These are phyloP conservation scores for Portevinia maculata DNA, from an alignment of 2,888 invertebrate species.

Conservation along the genomic window DNA sequence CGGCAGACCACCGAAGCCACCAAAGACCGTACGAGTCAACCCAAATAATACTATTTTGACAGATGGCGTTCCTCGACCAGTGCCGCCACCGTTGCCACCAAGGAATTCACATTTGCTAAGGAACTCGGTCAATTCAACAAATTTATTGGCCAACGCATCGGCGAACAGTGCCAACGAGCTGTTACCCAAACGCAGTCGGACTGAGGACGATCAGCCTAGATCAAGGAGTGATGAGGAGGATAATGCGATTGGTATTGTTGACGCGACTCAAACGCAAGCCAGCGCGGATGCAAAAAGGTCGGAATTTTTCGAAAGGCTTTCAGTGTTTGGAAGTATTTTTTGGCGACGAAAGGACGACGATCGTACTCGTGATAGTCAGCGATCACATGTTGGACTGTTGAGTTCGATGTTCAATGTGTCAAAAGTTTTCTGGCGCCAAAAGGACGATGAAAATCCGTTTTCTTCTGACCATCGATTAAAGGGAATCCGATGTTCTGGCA, in stretches of 20 bases:
- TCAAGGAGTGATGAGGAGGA: conserved; percentile 60
- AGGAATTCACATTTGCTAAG: conserved; percentile 56
- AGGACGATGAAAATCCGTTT: conserved; percentile 76
- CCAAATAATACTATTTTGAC: conserved; percentile 75
- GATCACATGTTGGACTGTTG: conserved; percentile 80
- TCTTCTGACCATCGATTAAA: conserved; percentile 80
- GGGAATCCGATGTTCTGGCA: conserved; percentile 82
- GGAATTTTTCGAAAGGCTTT: conserved; percentile 61
- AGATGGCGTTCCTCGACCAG: conserved; percentile 48
- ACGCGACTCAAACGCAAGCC: conserved; percentile 11
- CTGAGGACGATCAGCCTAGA: neutral
- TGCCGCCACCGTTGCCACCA: conserved; percentile 66
- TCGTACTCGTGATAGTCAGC: conserved; percentile 80
- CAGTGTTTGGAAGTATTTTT: conserved; percentile 77
- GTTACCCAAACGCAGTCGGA: conserved; percentile 47
- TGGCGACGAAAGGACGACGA: conserved; percentile 75
- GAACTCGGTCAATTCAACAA: conserved; percentile 67
- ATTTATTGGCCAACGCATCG: conserved; percentile 68
- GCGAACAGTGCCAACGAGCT: conserved; percentile 76
- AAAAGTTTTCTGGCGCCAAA: conserved; percentile 79
- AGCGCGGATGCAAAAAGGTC: conserved; percentile 32
- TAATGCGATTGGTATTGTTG: conserved; percentile 46
- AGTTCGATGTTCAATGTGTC: conserved; percentile 75
- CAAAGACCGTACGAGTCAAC: conserved; percentile 62
- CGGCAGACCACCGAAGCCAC: conserved; percentile 54